Conservation (phyloP, 2,797 vertebrate genomes). For the Scolopax rusticola region DNA sequence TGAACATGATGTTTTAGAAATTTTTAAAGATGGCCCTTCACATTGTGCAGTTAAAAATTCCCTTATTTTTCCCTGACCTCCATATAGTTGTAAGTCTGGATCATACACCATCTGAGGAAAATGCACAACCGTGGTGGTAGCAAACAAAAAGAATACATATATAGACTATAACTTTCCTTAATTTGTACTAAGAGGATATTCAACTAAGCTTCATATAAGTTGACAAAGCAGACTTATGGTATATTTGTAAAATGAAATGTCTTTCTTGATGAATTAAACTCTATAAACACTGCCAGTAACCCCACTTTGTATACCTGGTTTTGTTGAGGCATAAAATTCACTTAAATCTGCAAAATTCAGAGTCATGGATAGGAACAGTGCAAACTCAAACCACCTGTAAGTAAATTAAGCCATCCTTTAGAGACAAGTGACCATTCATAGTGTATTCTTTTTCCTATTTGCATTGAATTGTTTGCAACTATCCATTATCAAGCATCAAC, state of each 20-base stretch:
- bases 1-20: background rate
- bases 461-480: background rate
- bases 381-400: background rate
- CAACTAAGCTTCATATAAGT: background rate
- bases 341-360: background rate
- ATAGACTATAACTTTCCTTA: background rate
- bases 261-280: background rate
- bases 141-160: background rate
- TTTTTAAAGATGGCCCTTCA: background rate
- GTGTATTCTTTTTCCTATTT: background rate
- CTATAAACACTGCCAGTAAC: background rate
- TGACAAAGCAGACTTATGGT: background rate
- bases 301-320: background rate
- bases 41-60: background rate
- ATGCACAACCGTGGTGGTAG: background rate
- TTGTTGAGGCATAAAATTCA: background rate
- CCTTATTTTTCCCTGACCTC: background rate
- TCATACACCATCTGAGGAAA: background rate
- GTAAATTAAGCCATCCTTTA: conserved; percentile 25
- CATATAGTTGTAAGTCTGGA: background rate
- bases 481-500: background rate
- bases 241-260: background rate
- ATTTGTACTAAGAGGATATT: background rate
- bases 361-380: background rate
- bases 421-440: background rate